Percentiles rank a stretch among this genome's conserved stretches.
Conservation (phyloP, 2,888 invertebrate genomes). For the Oligia fasciuncula region DNA sequence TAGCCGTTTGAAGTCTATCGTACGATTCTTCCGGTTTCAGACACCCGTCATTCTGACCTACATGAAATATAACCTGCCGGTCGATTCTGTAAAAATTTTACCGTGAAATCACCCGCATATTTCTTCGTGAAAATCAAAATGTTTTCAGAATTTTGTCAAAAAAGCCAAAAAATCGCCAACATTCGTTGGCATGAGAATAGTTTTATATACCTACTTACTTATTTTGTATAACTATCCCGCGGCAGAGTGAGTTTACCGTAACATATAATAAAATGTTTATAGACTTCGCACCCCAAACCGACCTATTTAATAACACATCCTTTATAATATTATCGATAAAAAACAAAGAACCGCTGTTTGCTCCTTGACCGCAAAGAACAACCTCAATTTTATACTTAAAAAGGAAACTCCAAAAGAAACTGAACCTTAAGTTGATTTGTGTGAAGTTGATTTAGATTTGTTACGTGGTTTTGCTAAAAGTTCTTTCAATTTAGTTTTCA, state of each 20-base stretch:
- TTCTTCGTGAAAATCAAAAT: neutral
- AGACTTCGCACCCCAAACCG: constrained; percentile 57
- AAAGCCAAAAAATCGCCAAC: neutral
- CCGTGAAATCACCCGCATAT: neutral
- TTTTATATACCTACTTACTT: neutral
- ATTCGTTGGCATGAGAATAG: no score
- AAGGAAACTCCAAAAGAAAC: neutral
- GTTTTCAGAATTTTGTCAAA: neutral
- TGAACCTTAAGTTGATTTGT: rapidly evolving
- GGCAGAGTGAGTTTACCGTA: neutral
- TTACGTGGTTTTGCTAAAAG: constrained; percentile 9
- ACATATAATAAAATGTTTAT: constrained; percentile 43
- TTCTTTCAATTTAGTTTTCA: constrained; percentile 34
- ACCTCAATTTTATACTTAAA: constrained; percentile 55
- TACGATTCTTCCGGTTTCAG: no score
- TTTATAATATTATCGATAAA: constrained; percentile 52
- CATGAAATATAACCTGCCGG: no score
- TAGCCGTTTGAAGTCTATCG: no score
- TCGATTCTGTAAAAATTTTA: no score
- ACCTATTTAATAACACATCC: constrained; percentile 61
- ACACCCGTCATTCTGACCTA: no score
- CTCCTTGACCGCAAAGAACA: constrained; percentile 66
- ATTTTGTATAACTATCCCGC: neutral
- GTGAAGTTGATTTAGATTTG: constrained; percentile 6
- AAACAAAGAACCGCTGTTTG: constrained; percentile 62